Evolutionary conservation across 2,888 invertebrate species (phyloP), one percentile per base, ranked within the genome.

Genomic region (Artemia sinica): DNA sequence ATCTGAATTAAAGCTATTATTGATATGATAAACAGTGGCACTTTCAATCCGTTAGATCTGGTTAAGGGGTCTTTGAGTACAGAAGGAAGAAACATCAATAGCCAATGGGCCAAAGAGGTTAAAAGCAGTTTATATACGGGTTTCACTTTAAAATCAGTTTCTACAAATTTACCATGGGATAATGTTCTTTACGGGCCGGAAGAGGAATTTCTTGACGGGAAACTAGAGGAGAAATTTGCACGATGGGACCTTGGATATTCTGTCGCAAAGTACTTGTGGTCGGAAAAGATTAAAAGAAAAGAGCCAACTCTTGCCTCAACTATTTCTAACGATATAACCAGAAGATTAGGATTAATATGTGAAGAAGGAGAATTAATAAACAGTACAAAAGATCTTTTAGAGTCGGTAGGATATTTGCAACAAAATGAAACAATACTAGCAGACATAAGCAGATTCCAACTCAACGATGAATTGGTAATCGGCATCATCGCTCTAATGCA

Each of bases 101-200:
- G 58, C 58, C 58, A 58, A 18, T 58, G 58, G 58, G 18, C 18
- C 18, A 18, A 58, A n/a, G 58, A n/a, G 14, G 18, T 58, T 58
- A 58, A 58, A 58, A 58, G 58, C 58, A 58, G 58, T 18, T 58
- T 58, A 18, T 58, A 9, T 18, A 8, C 18, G 1, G 58, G 58
- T 8, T 10, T 58, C 10, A 14, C 58, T 18, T 14, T 14, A 18
- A 18, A 14, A 10, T n/a, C 58, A 18, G 8, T 18, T 18, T 8
- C n/a, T 8, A 14, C 58, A 18, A 58, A 58, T 58, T 8, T 58
- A 14, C 58, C 58, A n/a, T 58, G 58, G 58, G 58, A 58, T 18
- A 58, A 58, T 58, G 58, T 58, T 18, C 58, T 58, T 58, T 58
- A 58, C 11, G 58, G 10, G 58, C 58, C 58, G 18, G 58, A 58